Base-by-base conservation (phyloP, 2,888 invertebrate species). In the Kryphioiulus occultus region DNA sequence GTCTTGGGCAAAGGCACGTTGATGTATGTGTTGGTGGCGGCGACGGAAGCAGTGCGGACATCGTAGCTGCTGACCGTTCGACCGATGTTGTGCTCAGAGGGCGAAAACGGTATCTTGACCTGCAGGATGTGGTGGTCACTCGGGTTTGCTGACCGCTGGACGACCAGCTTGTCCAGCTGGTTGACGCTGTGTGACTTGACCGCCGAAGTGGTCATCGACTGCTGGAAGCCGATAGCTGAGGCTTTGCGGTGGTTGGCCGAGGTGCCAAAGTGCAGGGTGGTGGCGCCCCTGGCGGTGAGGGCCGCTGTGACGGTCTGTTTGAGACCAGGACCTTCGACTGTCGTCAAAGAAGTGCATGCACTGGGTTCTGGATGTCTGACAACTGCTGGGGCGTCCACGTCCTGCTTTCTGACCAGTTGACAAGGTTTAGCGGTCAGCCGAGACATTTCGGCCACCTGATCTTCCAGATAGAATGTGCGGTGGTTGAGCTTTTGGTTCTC, bases 391-490 rank as follows among this genome's bases (percentile, higher is more conserved):
- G 12, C 7, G 30, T 78, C 78, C 17, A 17, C 1, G 10, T 82
- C 22, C 30, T 9, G 26, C 22, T 82, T 82, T 2, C 22, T 30
- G 26, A 30, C 82, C 82, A 22, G 22, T 7, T 26, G 30, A 22
- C 68, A 10, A 0, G 68, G 39, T 17, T 26, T 53, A 10, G 35
- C 26, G 10, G 87, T 12, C 10, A 10, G 87, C 30, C 42, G 59
- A n/a, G 47, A 88, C 84, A 89, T 78, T 88, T 89, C 89, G 17
- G 88, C 86, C 22, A 89, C 89, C 92, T 97, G 97, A 91, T 97
- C 97, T 92, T 97, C 97, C 88, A 97, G 93, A 92, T 97, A 97
- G 1, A 96, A 96, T 90, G 97, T 97, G 90, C 97, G 94, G 92
- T 97, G 97, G 19, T 96, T 96, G 88, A 97, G 93, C 86, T 97